A percentile compares a stretch with the other conserved stretches of the same genome.
phyloP scores from a whole-genome alignment of 2,797 vertebrate genomes.

The Geotrypetes seraphini region DNA sequence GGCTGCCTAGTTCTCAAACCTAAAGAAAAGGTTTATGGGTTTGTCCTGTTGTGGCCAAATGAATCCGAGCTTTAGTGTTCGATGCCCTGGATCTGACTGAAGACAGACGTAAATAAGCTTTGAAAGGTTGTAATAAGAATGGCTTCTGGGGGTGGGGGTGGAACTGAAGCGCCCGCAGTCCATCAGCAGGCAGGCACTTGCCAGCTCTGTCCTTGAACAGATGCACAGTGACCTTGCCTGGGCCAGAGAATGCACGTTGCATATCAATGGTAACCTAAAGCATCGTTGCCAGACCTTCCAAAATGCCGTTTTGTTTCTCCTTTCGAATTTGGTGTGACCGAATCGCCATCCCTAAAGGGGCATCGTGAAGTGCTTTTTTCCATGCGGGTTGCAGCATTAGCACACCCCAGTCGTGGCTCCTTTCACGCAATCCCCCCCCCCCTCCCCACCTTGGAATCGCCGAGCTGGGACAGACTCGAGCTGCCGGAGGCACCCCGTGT shows the following conservation, averaged over 20 bases:
- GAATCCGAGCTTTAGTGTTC: too few species aligned
- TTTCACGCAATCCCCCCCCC: not conserved
- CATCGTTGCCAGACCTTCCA: not conserved
- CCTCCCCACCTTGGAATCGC: not conserved
- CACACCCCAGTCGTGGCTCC: constrained; percentile 14
- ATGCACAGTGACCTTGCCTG: constrained; percentile 68
- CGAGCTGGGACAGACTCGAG: constrained; percentile 28
- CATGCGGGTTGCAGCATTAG: constrained; percentile 6
- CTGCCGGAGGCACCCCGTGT: constrained; percentile 21
- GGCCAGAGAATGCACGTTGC: constrained; percentile 16
- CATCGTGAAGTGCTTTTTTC: not conserved
- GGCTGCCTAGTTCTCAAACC: too few species aligned
- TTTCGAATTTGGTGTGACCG: constrained; percentile 6
- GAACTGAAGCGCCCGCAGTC: too few species aligned
- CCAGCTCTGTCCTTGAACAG: constrained; percentile 49
- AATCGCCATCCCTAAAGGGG: constrained; percentile 15
- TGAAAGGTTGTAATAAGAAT: too few species aligned
- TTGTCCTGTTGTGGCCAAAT: too few species aligned
- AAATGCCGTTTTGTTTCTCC: constrained; percentile 1
- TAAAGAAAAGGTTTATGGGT: too few species aligned
- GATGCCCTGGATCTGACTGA: too few species aligned
- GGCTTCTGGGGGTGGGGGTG: too few species aligned
- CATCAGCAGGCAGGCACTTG: constrained; percentile 36
- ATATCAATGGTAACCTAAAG: constrained; percentile 5
- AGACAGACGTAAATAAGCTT: too few species aligned